These are phyloP conservation scores for Eulacestoma nigropectus DNA, from an alignment of 2,113 vertebrate genomes.

Conservation along the genomic window DNA sequence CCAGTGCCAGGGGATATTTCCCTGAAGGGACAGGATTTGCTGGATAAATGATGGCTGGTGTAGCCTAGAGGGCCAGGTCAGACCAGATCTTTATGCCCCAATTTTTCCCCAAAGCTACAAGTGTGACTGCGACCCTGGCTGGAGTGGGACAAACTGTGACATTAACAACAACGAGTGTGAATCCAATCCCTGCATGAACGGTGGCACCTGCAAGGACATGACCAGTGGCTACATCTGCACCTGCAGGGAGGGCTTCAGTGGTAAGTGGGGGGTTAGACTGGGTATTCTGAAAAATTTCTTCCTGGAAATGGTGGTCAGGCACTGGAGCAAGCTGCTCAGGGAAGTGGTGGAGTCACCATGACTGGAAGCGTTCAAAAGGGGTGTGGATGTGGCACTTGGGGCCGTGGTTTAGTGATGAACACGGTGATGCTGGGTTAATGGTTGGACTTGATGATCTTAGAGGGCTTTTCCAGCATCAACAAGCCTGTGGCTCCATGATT, in stretches of 20 bases:
- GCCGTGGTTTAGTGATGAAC: not conserved
- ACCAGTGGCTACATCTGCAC: constrained; percentile 91
- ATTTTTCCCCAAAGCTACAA: constrained; percentile 73
- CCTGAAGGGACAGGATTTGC: not conserved
- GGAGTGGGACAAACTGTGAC: constrained; percentile 92
- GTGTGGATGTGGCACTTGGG: not conserved
- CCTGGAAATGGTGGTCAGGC: not conserved
- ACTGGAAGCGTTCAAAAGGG: not conserved
- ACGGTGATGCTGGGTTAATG: not conserved
- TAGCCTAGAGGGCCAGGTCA: not conserved
- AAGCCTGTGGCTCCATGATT: not conserved
- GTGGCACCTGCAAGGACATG: constrained; percentile 94
- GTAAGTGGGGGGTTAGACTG: not conserved
- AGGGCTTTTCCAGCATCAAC: not conserved
- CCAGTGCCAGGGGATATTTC: not conserved
- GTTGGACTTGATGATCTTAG: not conserved
- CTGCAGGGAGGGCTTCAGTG: constrained; percentile 89
- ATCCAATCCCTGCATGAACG: constrained; percentile 92
- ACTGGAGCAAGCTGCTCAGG: not conserved
- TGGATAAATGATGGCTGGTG: not conserved
- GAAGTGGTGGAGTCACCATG: not conserved
- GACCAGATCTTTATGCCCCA: not conserved
- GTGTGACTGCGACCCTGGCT: constrained; percentile 88
- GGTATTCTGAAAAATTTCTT: not conserved
- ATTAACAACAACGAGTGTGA: constrained; percentile 93